Evolutionary conservation across 2,797 vertebrate species (phyloP).

Genomic region (Nannoperca obscura): DNA sequence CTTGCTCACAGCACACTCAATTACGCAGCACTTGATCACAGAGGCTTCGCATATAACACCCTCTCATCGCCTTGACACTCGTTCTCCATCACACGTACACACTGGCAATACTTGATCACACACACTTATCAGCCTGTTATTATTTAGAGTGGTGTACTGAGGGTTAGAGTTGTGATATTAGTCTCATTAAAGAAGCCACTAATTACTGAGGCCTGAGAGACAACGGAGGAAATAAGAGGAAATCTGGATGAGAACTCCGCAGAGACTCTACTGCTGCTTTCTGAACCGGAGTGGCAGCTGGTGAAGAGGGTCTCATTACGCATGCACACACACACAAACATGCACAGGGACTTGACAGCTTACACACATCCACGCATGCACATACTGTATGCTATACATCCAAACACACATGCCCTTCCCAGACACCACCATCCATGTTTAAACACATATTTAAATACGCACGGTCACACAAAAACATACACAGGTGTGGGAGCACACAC

Average conservation of each 20-base stretch:
- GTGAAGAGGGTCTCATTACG: slow-evolving; percentile 43
- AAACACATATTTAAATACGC: neutral
- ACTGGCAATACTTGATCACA: slow-evolving; percentile 51
- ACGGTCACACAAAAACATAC: neutral
- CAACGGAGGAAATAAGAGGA: slow-evolving; percentile 65
- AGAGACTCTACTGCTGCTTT: slow-evolving; percentile 41
- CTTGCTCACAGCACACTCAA: slow-evolving; percentile 49
- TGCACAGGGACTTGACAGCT: neutral
- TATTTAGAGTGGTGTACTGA: slow-evolving; percentile 59
- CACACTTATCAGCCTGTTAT: slow-evolving; percentile 58
- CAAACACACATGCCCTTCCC: neutral
- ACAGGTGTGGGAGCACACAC: neutral
- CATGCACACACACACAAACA: slow-evolving; percentile 5
- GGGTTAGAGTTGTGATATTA: slow-evolving; percentile 68
- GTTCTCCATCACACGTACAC: slow-evolving; percentile 58
- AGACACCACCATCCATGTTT: neutral
- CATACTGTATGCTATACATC: neutral
- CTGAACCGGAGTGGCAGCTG: slow-evolving; percentile 45
- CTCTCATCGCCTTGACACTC: slow-evolving; percentile 61
- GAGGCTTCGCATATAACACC: slow-evolving; percentile 64
- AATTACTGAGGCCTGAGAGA: slow-evolving; percentile 68
- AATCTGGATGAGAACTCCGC: slow-evolving; percentile 46
- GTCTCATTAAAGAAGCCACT: slow-evolving; percentile 73
- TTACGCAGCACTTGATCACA: slow-evolving; percentile 69
- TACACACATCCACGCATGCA: neutral